Conservation (phyloP, 2,888 invertebrate genomes). For the Zaprionus lineosus region DNA sequence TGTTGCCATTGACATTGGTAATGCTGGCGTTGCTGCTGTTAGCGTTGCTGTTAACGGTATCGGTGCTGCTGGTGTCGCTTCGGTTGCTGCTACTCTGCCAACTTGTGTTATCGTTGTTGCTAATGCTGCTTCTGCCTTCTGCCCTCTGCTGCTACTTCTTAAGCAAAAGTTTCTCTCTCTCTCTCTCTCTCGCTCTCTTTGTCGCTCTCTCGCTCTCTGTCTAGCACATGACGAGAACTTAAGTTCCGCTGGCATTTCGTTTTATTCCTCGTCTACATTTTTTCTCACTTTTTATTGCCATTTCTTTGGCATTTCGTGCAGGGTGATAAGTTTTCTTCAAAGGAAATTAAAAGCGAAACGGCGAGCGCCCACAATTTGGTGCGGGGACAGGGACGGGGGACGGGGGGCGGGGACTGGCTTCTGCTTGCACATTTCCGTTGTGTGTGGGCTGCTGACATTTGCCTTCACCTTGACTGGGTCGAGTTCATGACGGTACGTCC, state of each 20-base stretch:
- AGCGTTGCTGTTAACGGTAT: constrained; percentile 34
- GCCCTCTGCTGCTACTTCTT: constrained; percentile 5
- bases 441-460: constrained; percentile 54
- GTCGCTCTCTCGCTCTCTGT: constrained; percentile 7
- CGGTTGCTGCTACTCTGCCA: constrained; percentile 1
- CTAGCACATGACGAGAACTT: constrained; percentile 30
- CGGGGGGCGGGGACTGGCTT: background rate
- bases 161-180: constrained; percentile 37
- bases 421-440: constrained; percentile 52
- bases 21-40: background rate
- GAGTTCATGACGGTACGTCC: constrained; percentile 36
- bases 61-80: constrained; percentile 1
- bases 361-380: constrained; percentile 26
- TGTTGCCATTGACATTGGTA: constrained; percentile 41
- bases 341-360: constrained; percentile 66
- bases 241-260: constrained; percentile 39
- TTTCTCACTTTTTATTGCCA: constrained; percentile 44
- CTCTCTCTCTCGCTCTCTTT: background rate
- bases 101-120: too few relatives aligned
- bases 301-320: constrained; percentile 58
- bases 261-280: constrained; percentile 25
- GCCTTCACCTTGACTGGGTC: constrained; percentile 61
- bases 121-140: constrained; percentile 5
- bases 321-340: constrained; percentile 67
- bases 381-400: background rate